These are phyloP conservation scores for Orgyia antiqua DNA, from an alignment of 2,888 invertebrate species.

Conservation along the genomic window DNA sequence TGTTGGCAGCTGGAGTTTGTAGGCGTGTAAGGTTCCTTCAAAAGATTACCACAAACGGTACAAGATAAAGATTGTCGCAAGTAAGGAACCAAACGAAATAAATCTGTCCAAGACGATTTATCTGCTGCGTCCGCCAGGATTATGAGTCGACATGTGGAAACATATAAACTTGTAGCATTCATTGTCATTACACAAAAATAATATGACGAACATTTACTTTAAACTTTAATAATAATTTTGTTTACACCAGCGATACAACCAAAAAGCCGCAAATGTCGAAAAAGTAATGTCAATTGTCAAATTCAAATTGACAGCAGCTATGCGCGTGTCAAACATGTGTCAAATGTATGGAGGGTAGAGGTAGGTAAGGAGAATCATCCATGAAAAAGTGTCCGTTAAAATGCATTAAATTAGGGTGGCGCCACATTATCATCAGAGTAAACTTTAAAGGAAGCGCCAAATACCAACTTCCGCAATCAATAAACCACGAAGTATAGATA, in stretches of 20 bases:
- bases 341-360: too few relatives aligned
- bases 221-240: constrained; percentile 42
- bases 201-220: constrained; percentile 37
- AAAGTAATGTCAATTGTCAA: constrained; percentile 24
- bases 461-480: too few relatives aligned
- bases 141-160: constrained; percentile 88
- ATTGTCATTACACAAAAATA: constrained; percentile 67
- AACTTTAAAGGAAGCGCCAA: too few relatives aligned
- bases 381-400: too few relatives aligned
- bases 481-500: too few relatives aligned
- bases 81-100: constrained; percentile 89
- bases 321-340: too few relatives aligned
- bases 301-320: neutral
- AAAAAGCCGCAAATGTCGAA: constrained; percentile 66
- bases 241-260: constrained; percentile 58
- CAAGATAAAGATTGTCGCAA: constrained; percentile 92
- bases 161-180: constrained; percentile 90
- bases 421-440: too few relatives aligned
- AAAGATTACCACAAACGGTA: constrained; percentile 90
- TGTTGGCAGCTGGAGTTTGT: constrained; percentile 89
- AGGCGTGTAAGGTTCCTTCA: constrained; percentile 90
- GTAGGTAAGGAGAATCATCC: too few relatives aligned
- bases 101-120: constrained; percentile 87
- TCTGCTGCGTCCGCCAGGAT: constrained; percentile 85
- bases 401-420: too few relatives aligned